Evolutionary conservation across 2,888 invertebrate genomes (phyloP).

Genomic region (Diaprepes abbreviatus): DNA sequence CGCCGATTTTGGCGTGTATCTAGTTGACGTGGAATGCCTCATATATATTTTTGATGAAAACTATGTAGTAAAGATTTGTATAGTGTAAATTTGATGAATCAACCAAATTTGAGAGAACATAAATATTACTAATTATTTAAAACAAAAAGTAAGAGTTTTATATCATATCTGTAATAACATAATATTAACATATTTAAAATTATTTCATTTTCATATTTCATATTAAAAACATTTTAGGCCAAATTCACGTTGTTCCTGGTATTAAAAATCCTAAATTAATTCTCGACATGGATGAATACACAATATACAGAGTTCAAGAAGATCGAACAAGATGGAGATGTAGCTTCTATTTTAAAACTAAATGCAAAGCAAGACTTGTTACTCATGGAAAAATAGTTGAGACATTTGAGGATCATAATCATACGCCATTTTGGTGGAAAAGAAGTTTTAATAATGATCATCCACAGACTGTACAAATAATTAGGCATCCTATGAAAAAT

Average conservation of each 20-base stretch:
- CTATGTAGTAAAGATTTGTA: too few species aligned
- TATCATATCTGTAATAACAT: too few species aligned
- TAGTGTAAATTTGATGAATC: too few species aligned
- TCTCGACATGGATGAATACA: constrained; percentile 53
- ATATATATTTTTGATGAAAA: too few species aligned
- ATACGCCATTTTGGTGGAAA: constrained; percentile 31
- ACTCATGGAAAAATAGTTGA: constrained; percentile 52
- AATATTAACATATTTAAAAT: too few species aligned
- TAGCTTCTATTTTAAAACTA: constrained; percentile 52
- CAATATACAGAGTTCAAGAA: constrained; percentile 46
- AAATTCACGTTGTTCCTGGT: constrained; percentile 48
- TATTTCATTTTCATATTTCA: too few species aligned
- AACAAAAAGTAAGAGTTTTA: too few species aligned
- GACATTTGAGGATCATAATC: constrained; percentile 52
- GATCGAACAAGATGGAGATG: constrained; percentile 55
- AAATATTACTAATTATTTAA: too few species aligned
- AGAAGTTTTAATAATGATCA: constrained; percentile 2
- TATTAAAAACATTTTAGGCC: constrained; percentile 39
- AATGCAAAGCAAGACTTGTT: constrained; percentile 51
- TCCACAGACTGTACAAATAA: constrained; percentile 21
- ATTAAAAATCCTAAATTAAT: constrained; percentile 54
- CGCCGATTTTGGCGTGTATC: too few species aligned
- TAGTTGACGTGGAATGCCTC: too few species aligned
- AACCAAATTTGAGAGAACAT: too few species aligned
- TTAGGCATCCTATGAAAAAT: constrained; percentile 7